Conservation (phyloP, 2,113 vertebrate species). For the Morone saxatilis region DNA sequence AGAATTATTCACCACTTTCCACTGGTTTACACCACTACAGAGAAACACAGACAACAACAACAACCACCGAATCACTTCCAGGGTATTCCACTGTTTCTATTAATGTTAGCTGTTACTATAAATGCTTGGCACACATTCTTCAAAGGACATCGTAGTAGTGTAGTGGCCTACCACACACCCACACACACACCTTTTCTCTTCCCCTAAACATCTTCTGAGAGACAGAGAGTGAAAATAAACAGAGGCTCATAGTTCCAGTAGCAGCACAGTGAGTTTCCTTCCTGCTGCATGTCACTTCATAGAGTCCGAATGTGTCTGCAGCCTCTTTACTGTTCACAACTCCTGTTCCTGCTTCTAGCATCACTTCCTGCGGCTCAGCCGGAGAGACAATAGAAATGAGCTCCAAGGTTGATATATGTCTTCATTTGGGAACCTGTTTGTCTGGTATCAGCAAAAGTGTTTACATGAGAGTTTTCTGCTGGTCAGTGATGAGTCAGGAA, state of each 20-base stretch:
- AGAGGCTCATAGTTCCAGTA: conserved; percentile 64
- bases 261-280: conserved; percentile 60
- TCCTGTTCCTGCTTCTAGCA: conserved; percentile 61
- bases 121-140: conserved; percentile 53
- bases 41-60: conserved; percentile 18
- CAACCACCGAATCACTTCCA: conserved; percentile 63
- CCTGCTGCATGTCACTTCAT: conserved; percentile 54
- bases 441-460: conserved; percentile 18
- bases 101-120: conserved; percentile 67
- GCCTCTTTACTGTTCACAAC: conserved; percentile 66
- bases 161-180: too few relatives aligned
- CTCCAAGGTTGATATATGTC: conserved; percentile 5
- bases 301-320: background rate
- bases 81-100: conserved; percentile 51
- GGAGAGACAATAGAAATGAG: conserved; percentile 38
- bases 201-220: conserved; percentile 32
- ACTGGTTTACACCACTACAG: background rate
- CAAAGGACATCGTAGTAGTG: conserved; percentile 27
- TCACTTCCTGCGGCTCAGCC: conserved; percentile 53
- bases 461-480: conserved; percentile 37
- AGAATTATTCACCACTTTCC: too few relatives aligned
- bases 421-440: conserved; percentile 51
- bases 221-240: conserved; percentile 57
- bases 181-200: conserved; percentile 11
- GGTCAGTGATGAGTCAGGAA: conserved; percentile 63